Evolutionary conservation across 1,140 invertebrate genomes (phyloP), one percentile per base, ranked within the genome.

Genomic region (Caenorhabditis brenneri): DNA sequence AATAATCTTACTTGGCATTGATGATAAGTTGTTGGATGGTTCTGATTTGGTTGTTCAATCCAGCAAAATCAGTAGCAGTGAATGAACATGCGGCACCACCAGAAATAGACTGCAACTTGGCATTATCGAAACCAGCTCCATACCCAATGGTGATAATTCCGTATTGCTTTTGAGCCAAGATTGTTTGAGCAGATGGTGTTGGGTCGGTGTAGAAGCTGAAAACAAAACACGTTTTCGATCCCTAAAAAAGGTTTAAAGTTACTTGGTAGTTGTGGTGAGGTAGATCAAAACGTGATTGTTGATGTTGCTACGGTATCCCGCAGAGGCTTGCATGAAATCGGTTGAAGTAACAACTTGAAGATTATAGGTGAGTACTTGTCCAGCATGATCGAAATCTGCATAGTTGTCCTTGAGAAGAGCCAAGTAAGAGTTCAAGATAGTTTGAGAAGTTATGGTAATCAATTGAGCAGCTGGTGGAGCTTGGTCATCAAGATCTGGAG

Each of bases 241-340:
- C 19, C 7, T 81, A 4, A 31, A 42, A 4, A 24, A 58, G 12
- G 6, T 9, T 0, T 27, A 31, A 22, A 60, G 27, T 85, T 53
- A 85, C 84, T 3, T 24, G 7, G 69, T 58, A 24, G 49, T 86
- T 0, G 84, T 22, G 12, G 84, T 86, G 16, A 86, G 6, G 78
- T 86, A 86, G 33, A 86, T 36, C 31, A 86, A 3, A 49, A 86
- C 83, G n/a, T 83, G 74, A 55, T 86, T 86, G 49, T 10, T 46
- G 12, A 83, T 69, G 29, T 79, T 16, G 24, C 46, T 65, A 36
- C 82, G 74, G 49, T 79, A 84, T 39, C 84, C 81, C 16, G 15
- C 19, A 46, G 31, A 24, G 24, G 33, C 3, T 24, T 15, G 0
- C 51, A 46, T 39, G 74, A 29, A 83, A 31, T 83, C 22, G n/a